Evolutionary conservation across 2,113 vertebrate species (phyloP).

Genomic region (Trogon surrucura): DNA sequence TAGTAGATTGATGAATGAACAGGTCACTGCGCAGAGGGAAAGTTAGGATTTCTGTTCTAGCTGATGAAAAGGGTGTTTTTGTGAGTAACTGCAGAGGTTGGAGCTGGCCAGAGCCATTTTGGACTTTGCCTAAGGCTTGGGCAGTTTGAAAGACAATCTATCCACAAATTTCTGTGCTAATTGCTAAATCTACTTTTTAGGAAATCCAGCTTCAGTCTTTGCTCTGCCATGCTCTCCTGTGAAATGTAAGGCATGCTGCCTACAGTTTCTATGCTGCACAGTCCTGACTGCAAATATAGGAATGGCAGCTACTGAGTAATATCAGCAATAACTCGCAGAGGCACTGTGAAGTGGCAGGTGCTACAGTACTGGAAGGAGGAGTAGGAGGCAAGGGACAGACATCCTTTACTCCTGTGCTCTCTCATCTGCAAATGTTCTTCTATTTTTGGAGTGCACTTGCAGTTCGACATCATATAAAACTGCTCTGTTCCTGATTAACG

Average conservation of each 20-base stretch:
- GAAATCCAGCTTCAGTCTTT: background rate
- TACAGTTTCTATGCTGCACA: background rate
- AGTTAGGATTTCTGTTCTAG: background rate
- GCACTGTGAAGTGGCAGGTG: background rate
- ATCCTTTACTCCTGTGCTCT: background rate
- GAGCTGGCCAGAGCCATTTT: background rate
- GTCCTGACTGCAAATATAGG: background rate
- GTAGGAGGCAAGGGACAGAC: background rate
- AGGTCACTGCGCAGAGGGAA: background rate
- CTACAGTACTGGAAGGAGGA: background rate
- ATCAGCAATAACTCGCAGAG: background rate
- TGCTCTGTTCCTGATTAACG: background rate
- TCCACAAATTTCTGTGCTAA: background rate
- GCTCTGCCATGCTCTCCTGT: background rate
- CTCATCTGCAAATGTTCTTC: background rate
- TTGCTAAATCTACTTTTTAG: background rate
- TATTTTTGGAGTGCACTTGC: background rate
- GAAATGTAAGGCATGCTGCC: background rate
- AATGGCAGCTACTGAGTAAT: background rate
- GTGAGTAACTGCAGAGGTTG: background rate
- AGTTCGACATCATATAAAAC: background rate
- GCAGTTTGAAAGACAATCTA: background rate
- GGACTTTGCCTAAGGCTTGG: background rate
- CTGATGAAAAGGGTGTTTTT: constrained; percentile 1
- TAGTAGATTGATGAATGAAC: background rate